Evolutionary conservation across 2,797 vertebrate species (phyloP), one percentile per base, ranked within the genome.

Genomic region (Pseudochromis fuscus): DNA sequence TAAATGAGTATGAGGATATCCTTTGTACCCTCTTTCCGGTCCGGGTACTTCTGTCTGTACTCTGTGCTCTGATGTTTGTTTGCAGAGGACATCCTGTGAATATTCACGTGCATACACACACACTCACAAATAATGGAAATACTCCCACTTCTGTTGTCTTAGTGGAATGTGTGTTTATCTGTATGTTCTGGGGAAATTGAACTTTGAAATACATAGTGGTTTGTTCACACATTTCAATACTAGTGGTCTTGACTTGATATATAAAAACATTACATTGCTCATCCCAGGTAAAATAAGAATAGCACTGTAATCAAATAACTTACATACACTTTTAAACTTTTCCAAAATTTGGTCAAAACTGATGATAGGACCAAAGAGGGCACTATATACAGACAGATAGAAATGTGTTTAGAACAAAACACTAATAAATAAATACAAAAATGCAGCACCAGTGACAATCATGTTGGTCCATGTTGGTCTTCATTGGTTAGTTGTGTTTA

Each of bases 81-180:
- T 86, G 65, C 59, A 79, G 27, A 83, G 87, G 88, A 91, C 67
- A 81, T 89, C 83, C 82, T 92, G 87, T 77, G 72, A 86, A 82
- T 62, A 64, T 67, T 53, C 60, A 81, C 50, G 8, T 44, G 24
- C 71, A 38, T 31, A n/a, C 40, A 58, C 12, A 58, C 12, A 1
- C 28, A 64, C 27, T 61, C 23, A 58, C 23, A 79, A 73, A 74
- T 66, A 77, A 62, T 65, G 33, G 50, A 74, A 75, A 62, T 68
- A 61, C 49, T 63, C 65, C 49, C 46, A 75, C 42, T 49, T 66
- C 64, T 72, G 35, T 19, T 12, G 30, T 64, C 59, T 35, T 57
- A 48, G 73, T 58, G 51, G 25, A 35, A 44, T 1, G 0, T n/a
- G 24, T 61, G 8, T 67, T 55, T 15, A 25, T 68, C 35, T 65